A percentile compares a stretch with the other conserved stretches of the same genome.
These are phyloP conservation scores for Phrynocephalus vlangalii DNA, from an alignment of 2,797 vertebrate genomes.

Conservation along the genomic window DNA sequence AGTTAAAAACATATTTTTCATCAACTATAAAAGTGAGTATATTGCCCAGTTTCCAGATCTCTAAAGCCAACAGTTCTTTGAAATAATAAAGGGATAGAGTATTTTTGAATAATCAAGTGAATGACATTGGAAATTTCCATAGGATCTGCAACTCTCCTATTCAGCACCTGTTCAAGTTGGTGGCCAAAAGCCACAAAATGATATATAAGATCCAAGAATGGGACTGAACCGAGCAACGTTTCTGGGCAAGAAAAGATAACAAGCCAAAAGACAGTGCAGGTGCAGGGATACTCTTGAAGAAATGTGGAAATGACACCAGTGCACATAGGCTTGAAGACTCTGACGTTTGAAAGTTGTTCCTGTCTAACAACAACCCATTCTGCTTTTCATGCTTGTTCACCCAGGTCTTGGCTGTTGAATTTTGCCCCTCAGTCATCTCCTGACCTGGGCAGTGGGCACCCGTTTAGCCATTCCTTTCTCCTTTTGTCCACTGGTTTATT, in stretches of 20 bases:
- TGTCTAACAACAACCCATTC: no score
- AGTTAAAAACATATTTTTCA: neutral
- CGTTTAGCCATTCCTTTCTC: no score
- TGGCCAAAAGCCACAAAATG: conserved; percentile 21
- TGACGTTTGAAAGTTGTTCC: no score
- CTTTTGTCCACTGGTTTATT: no score
- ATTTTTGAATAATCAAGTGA: conserved; percentile 26
- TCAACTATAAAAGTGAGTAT: neutral
- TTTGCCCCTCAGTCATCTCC: no score
- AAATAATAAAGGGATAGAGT: conserved; percentile 18
- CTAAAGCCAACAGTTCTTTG: conserved; percentile 28
- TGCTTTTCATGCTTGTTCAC: no score
- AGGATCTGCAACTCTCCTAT: neutral
- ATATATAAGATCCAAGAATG: conserved; percentile 29
- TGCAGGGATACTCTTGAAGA: no score
- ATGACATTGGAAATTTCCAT: neutral
- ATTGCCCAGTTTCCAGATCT: conserved; percentile 5
- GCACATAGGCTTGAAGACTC: no score
- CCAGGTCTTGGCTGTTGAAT: no score
- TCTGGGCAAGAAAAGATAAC: neutral
- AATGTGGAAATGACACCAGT: no score
- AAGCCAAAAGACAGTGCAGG: neutral
- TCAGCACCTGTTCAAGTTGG: neutral
- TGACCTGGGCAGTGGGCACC: no score
- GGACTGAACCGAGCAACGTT: neutral